Evolutionary conservation across 2,113 vertebrate genomes (phyloP).

Genomic region (Sardina pilchardus): DNA sequence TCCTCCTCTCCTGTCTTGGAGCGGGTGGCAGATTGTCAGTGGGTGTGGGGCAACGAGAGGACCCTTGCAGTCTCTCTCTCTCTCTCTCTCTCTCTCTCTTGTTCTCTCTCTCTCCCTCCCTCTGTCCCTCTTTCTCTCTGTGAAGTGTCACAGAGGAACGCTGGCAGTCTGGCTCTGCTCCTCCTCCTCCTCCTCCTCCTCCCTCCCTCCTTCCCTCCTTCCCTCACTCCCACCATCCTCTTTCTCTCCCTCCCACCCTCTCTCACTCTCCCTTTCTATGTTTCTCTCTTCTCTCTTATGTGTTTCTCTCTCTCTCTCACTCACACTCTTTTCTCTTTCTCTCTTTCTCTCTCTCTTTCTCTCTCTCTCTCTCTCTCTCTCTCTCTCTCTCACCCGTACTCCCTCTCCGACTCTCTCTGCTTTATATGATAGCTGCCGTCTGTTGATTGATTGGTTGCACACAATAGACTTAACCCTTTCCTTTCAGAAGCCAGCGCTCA

Average conservation of each 20-base stretch:
- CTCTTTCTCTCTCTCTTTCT: not conserved
- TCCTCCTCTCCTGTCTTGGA: not conserved
- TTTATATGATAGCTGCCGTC: slow-evolving; percentile 36
- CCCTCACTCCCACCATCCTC: not conserved
- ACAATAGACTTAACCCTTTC: slow-evolving; percentile 42
- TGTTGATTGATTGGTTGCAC: slow-evolving; percentile 43
- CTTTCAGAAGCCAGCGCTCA: not conserved
- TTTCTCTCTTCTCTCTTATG: not conserved
- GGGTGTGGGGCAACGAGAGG: not conserved
- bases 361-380: not conserved
- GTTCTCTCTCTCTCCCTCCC: not conserved
- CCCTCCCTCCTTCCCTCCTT: not conserved
- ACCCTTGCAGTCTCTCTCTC: not conserved
- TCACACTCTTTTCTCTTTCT: not conserved
- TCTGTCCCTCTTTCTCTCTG: not conserved
- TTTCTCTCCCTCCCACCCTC: not conserved
- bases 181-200: not conserved
- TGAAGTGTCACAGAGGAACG: slow-evolving; percentile 7
- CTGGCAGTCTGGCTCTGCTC: not conserved
- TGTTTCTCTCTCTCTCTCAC: slow-evolving; percentile 10
- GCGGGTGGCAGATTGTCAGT: slow-evolving; percentile 17
- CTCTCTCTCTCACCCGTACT: not conserved
- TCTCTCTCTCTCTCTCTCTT: not conserved
- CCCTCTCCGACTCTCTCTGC: not conserved
- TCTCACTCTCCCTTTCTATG: not conserved